phyloP scores from a whole-genome alignment of 2,113 vertebrate species.

The Ifrita kowaldi region DNA sequence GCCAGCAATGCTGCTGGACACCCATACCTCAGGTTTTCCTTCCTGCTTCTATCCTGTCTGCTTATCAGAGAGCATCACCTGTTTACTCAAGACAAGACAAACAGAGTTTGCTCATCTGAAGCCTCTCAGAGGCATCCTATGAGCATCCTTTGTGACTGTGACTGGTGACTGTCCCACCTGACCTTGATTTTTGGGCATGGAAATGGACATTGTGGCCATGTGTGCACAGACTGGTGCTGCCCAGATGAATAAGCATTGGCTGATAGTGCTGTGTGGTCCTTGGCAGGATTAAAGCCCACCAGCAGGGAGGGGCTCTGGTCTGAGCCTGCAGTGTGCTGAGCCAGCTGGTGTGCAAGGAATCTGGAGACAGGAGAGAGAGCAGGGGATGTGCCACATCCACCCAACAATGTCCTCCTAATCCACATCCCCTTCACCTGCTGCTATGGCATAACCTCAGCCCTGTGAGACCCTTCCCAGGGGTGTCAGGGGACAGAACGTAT shows the following conservation, averaged over 20 bases:
- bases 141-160: neutral
- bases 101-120: neutral
- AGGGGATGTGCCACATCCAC: neutral
- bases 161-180: neutral
- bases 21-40: slow-evolving; percentile 27
- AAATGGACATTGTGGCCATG: neutral
- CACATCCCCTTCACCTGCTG: neutral
- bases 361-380: neutral
- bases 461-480: rapidly evolving
- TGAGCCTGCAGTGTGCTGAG: neutral
- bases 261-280: neutral
- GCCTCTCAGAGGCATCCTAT: neutral
- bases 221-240: neutral
- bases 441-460: neutral
- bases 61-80: slow-evolving; percentile 32
- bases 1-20: neutral
- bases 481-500: rapidly evolving
- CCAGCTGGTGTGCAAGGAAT: neutral
- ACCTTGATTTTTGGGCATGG: neutral
- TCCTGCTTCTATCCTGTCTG: slow-evolving; percentile 17
- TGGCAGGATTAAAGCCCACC: neutral
- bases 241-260: neutral
- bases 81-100: neutral
- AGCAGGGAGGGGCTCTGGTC: rapidly evolving
- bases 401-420: rapidly evolving